Evolutionary conservation across 2,113 vertebrate genomes (phyloP), one percentile per base, ranked within the genome.

Genomic region (Melospiza georgiana): DNA sequence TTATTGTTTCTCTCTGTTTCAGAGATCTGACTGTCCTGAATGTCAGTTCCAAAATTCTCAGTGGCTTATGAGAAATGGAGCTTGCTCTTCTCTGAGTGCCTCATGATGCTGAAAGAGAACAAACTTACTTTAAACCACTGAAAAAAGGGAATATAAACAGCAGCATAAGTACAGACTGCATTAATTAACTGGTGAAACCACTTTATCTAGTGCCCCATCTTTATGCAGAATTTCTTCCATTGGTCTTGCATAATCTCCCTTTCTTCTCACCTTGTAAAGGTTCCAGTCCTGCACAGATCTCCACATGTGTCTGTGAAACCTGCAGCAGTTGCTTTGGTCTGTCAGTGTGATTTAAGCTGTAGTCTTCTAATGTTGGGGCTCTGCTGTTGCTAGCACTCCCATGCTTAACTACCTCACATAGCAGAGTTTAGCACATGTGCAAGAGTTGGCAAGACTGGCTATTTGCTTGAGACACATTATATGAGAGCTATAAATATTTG

Each of bases 401-500:
- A 3, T 79, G 21, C 83, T 65, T 75, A 91, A 84, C 85, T 89
- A 68, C 83, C 37, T 94, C 73, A 66, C 77, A 58, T 52, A 80
- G 46, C 55, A 62, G 52, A 95, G 65, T 93, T 94, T 66, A 93
- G 77, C 65, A 82, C 83, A 74, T 55, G 62, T 81, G 74, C 69
- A 79, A 76, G 76, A 75, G 61, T 82, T 96, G 90, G 73, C 72
- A 90, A 77, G 91, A 35, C 33, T 2, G 5, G 35, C 28, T 93
- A 43, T 89, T 91, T 93, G n/a, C 84, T 84, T 43, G 74, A 82
- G 30, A 94, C 37, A 67, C 61, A 49, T 78, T 92, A 67, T 89
- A 78, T 39, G 78, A 93, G 69, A 76, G 30, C 77, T 87, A 87
- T 94, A 94, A 96, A 90, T 95, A 89, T 69, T 92, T 96, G 92